A percentile compares a stretch with the other conserved stretches of the same genome.
These are phyloP conservation scores for Resseliella maxima DNA, from an alignment of 2,888 invertebrate genomes.

Conservation along the genomic window DNA sequence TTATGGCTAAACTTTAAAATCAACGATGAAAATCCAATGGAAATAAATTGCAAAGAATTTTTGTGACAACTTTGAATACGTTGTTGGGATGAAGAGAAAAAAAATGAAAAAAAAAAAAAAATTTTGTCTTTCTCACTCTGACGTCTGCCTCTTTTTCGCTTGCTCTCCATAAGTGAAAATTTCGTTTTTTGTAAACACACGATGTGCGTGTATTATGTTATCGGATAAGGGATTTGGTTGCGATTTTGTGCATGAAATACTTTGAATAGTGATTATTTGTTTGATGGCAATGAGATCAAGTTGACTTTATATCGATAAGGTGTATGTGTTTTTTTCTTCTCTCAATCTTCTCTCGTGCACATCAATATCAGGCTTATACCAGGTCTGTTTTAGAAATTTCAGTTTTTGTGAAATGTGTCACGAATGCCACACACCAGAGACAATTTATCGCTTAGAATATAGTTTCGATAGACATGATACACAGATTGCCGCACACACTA, in stretches of 20 bases:
- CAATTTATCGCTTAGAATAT: neutral
- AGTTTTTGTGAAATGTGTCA: neutral
- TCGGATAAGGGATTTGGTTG: neutral
- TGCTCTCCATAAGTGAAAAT: too few relatives aligned
- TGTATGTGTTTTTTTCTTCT: too few relatives aligned
- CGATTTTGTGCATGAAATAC: slow-evolving; percentile 22
- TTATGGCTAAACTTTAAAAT: slow-evolving; percentile 33
- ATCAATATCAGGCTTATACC: too few relatives aligned
- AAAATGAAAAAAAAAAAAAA: too few relatives aligned
- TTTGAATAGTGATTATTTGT: slow-evolving; percentile 6
- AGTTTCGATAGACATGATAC: neutral
- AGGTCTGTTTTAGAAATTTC: too few relatives aligned
- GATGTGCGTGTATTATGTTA: neutral
- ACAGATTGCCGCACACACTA: neutral
- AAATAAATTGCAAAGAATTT: slow-evolving; percentile 14
- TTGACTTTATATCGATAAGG: neutral
- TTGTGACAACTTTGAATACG: slow-evolving; percentile 20
- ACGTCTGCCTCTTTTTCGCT: too few relatives aligned
- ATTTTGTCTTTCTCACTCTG: too few relatives aligned
- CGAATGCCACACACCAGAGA: neutral
- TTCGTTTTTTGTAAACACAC: neutral
- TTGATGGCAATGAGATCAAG: neutral
- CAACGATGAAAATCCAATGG: neutral
- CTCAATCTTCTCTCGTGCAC: too few relatives aligned
- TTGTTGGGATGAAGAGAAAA: neutral